Evolutionary conservation across 1,140 invertebrate genomes (phyloP).

Genomic region (Danaus melanippus): DNA sequence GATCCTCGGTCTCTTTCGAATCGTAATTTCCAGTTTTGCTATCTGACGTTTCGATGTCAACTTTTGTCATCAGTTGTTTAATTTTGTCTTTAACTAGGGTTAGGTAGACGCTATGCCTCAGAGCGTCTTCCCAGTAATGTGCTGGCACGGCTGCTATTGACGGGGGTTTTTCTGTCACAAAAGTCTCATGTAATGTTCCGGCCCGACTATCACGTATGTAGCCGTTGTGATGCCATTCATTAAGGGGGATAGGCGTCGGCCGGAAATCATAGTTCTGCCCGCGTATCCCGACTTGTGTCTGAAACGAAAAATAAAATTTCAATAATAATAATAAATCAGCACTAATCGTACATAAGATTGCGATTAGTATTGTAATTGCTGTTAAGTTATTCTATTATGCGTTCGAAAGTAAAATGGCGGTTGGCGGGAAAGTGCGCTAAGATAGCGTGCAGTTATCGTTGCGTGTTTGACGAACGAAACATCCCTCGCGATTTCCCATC

Average conservation of each 20-base stretch:
- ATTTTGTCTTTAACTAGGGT: constrained; percentile 71
- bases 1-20: constrained; percentile 57
- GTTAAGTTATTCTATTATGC: constrained; percentile 32
- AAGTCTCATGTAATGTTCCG: constrained; percentile 59
- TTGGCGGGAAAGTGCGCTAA: constrained; percentile 53
- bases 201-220: constrained; percentile 37
- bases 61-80: constrained; percentile 57
- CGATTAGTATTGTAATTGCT: constrained; percentile 22
- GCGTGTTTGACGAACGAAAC: constrained; percentile 30
- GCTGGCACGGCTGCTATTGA: constrained; percentile 42
- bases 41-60: constrained; percentile 42
- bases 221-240: constrained; percentile 49
- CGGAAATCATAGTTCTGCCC: constrained; percentile 47
- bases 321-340: constrained; percentile 5
- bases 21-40: constrained; percentile 32
- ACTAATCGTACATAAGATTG: constrained; percentile 11
- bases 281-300: constrained; percentile 38
- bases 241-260: constrained; percentile 56
- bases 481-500: constrained; percentile 51
- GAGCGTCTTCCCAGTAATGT: constrained; percentile 73
- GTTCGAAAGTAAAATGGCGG: constrained; percentile 65
- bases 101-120: constrained; percentile 74
- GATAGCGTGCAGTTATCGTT: constrained; percentile 33
- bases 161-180: constrained; percentile 35
- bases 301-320: constrained; percentile 17